Evolutionary conservation across 2,113 vertebrate species (phyloP).

Genomic region (Oxyruncus cristatus): DNA sequence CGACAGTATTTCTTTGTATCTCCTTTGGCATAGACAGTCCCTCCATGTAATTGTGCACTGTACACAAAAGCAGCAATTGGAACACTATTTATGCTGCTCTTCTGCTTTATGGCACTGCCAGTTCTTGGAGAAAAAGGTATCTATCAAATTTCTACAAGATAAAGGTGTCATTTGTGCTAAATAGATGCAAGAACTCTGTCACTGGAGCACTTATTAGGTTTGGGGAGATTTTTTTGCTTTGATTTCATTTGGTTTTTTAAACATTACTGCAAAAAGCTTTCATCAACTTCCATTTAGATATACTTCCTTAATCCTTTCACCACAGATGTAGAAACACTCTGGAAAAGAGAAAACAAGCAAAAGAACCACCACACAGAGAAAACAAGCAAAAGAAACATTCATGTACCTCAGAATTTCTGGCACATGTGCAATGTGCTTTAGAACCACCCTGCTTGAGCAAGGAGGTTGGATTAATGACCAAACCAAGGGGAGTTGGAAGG

Average conservation of each 20-base stretch:
- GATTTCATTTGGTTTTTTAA: background rate
- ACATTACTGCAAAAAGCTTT: background rate
- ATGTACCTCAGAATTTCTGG: background rate
- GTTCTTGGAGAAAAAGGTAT: background rate
- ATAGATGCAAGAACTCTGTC: background rate
- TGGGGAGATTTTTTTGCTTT: background rate
- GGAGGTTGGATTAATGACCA: background rate
- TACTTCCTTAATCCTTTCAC: background rate
- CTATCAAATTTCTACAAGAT: background rate
- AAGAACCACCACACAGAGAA: too few relatives aligned
- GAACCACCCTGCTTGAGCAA: background rate
- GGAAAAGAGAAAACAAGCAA: background rate
- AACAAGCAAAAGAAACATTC: background rate
- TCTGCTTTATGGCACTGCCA: background rate
- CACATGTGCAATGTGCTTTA: too few relatives aligned
- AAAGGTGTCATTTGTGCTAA: background rate
- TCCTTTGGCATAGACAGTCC: background rate
- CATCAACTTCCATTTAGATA: background rate
- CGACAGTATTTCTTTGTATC: background rate
- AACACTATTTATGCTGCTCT: background rate
- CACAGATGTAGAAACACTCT: background rate
- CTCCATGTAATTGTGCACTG: accelerated
- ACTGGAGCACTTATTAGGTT: background rate
- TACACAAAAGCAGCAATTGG: background rate
- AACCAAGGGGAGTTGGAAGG: too few relatives aligned